These are phyloP conservation scores for Drosophila ananassae DNA, from an alignment of 1,140 invertebrate genomes.

Conservation along the genomic window DNA sequence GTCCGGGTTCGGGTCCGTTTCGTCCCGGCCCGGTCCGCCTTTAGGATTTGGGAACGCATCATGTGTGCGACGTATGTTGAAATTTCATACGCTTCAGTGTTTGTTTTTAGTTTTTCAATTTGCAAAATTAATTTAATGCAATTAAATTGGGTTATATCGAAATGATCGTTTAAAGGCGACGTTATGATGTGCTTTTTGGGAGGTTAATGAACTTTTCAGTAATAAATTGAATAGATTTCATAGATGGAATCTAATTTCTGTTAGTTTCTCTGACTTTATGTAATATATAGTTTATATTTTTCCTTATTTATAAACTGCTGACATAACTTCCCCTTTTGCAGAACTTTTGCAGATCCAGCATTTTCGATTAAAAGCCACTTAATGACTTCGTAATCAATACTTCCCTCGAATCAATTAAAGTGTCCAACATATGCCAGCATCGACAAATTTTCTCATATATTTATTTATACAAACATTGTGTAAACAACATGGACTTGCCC, in stretches of 20 bases:
- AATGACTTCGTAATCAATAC: constrained; percentile 1
- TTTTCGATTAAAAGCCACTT: not conserved
- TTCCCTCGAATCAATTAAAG: not conserved
- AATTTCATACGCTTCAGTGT: constrained; percentile 55
- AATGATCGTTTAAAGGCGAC: constrained; percentile 6
- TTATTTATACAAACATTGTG: constrained; percentile 2
- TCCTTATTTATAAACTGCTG: not conserved
- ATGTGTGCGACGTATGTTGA: constrained; percentile 70
- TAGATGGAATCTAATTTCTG: too few species aligned
- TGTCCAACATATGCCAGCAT: not conserved
- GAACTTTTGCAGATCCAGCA: not conserved
- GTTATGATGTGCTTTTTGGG: not conserved
- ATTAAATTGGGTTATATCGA: constrained; percentile 55
- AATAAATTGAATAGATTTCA: too few species aligned
- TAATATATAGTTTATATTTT: too few species aligned
- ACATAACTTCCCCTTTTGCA: not conserved
- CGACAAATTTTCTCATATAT: not conserved
- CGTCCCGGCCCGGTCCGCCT: not conserved
- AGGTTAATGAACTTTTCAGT: too few species aligned
- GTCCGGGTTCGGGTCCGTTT: not conserved
- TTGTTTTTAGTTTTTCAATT: constrained; percentile 34
- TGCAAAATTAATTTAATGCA: constrained; percentile 66
- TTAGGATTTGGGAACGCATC: constrained; percentile 64
- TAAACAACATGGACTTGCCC: not conserved
- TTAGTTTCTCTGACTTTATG: too few species aligned